A percentile compares a stretch with the other conserved stretches of the same genome.
phyloP scores from a whole-genome alignment of 1,140 invertebrate species.

The Aphaenogaster ashmeadi region DNA sequence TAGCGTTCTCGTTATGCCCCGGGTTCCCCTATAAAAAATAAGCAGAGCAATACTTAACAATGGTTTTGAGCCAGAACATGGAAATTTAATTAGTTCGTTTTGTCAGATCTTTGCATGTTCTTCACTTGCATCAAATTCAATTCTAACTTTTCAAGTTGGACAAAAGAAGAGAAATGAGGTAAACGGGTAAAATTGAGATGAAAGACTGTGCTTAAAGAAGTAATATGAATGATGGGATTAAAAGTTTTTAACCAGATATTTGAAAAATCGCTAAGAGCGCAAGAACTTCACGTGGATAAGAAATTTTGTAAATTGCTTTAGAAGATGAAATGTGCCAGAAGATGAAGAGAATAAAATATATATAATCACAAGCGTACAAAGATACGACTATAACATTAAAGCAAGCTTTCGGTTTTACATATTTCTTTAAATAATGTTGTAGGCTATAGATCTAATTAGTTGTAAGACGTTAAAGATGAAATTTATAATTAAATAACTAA shows the following conservation, averaged over 20 bases:
- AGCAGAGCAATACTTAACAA: neutral
- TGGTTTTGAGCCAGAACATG: neutral
- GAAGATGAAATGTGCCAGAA: neutral
- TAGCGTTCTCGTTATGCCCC: no score
- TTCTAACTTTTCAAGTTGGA: conserved; percentile 48
- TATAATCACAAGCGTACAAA: neutral
- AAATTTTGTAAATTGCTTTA: neutral
- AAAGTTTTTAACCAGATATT: conserved; percentile 25
- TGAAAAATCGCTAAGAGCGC: conserved; percentile 30
- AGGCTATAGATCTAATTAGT: neutral
- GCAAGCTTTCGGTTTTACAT: neutral
- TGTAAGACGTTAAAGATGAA: neutral
- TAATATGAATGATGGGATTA: conserved; percentile 18
- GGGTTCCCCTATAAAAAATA: no score
- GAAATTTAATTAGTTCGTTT: conserved; percentile 41
- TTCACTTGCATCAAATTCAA: conserved; percentile 22
- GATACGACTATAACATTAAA: neutral
- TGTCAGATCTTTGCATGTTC: conserved; percentile 1
- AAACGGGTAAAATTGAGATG: conserved; percentile 35
- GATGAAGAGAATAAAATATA: neutral
- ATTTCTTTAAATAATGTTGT: neutral
- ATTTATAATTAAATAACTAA: neutral
- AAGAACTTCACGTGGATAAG: neutral
- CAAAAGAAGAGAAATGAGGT: conserved; percentile 29
- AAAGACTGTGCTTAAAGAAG: conserved; percentile 13